phyloP scores from a whole-genome alignment of 2,113 vertebrate genomes.

The Passer montanus region DNA sequence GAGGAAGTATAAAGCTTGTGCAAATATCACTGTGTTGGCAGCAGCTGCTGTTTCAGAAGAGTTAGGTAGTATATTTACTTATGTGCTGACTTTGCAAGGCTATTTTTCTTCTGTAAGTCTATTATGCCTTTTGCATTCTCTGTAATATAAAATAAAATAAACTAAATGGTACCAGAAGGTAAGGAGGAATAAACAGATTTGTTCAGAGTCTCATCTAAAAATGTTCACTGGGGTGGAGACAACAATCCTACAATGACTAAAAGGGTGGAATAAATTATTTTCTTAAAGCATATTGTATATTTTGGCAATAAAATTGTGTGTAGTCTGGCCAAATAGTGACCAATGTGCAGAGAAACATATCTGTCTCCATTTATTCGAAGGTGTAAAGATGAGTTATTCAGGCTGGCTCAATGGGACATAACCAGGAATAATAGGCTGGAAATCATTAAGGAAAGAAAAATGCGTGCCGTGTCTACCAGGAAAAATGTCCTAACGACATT shows the following conservation, averaged over 20 bases:
- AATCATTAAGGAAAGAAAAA: conserved; percentile 61
- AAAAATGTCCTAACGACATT: conserved; percentile 40
- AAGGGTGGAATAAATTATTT: conserved; percentile 32
- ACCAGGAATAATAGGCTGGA: conserved; percentile 50
- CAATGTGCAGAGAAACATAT: conserved; percentile 15
- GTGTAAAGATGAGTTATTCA: conserved; percentile 57
- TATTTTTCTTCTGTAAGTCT: not conserved
- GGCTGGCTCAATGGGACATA: not conserved
- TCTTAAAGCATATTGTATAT: conserved; percentile 6
- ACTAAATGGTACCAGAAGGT: not conserved
- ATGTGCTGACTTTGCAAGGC: not conserved
- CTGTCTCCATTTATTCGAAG: conserved; percentile 27
- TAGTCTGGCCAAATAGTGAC: conserved; percentile 48
- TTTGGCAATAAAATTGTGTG: conserved; percentile 34
- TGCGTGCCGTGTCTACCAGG: conserved; percentile 30
- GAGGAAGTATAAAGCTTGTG: not conserved
- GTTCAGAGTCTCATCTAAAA: not conserved
- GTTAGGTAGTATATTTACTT: not conserved
- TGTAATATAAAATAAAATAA: not conserved
- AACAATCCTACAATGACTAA: not conserved
- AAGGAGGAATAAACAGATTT: not conserved
- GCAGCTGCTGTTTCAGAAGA: not conserved
- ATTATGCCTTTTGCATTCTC: not conserved
- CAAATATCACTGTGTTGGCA: not conserved
- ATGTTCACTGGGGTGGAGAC: not conserved